These are phyloP conservation scores for Clepsis dumicolana DNA, from an alignment of 2,888 invertebrate species.

Conservation along the genomic window DNA sequence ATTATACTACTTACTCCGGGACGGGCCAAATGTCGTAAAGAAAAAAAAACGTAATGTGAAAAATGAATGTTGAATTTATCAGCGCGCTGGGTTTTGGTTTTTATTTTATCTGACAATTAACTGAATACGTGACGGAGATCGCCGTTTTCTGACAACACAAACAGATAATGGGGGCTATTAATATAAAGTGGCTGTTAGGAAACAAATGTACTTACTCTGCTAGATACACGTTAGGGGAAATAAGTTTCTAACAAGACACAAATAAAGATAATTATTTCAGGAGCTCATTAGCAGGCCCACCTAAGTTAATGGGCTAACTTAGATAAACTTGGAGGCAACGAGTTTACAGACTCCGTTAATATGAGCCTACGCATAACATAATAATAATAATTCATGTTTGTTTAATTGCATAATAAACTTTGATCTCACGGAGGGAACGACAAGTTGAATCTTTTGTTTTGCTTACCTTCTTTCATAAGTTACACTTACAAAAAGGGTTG, in stretches of 20 bases:
- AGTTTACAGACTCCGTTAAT: slow-evolving; percentile 48
- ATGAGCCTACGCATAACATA: slow-evolving; percentile 46
- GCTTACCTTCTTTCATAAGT: slow-evolving; percentile 9
- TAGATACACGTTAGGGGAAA: slow-evolving; percentile 37
- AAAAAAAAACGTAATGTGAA: slow-evolving; percentile 40
- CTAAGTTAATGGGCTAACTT: slow-evolving; percentile 63
- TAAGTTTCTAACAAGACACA: slow-evolving; percentile 46
- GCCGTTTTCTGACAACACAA: slow-evolving; percentile 23
- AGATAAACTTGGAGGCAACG: slow-evolving; percentile 53
- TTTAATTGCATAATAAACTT: slow-evolving; percentile 36
- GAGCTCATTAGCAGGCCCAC: slow-evolving; percentile 58
- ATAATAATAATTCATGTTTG: slow-evolving; percentile 38
- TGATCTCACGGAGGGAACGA: slow-evolving; percentile 16
- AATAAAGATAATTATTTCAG: slow-evolving; percentile 58
- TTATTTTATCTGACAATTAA: slow-evolving; percentile 36
- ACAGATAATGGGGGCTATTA: slow-evolving; percentile 29
- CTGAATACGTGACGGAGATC: slow-evolving; percentile 29
- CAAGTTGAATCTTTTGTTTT: slow-evolving; percentile 31
- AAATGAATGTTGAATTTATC: slow-evolving; percentile 39
- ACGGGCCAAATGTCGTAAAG: slow-evolving; percentile 39
- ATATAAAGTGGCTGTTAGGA: slow-evolving; percentile 39
- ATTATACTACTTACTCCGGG: slow-evolving; percentile 55
- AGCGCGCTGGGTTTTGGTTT: slow-evolving; percentile 16
- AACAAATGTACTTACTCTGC: slow-evolving; percentile 35
- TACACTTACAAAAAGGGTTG: neutral